Evolutionary conservation across 2,888 invertebrate species (phyloP), one percentile per base, ranked within the genome.

Genomic region (Brassicogethes aeneus): DNA sequence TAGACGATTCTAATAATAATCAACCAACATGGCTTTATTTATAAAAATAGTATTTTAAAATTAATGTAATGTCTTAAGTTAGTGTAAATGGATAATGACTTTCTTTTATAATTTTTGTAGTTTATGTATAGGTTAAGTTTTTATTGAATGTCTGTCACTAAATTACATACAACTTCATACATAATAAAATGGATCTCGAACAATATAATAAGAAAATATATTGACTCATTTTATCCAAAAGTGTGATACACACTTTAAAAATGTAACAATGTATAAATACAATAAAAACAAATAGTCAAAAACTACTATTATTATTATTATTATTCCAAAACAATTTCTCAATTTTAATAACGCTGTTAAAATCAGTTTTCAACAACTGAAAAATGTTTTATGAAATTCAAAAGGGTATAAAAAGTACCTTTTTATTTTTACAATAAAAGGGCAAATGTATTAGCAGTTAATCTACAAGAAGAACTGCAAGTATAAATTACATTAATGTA

Each of bases 1-100:
- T 54, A 57, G 56, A 47, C 54, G 55, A 42, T 57, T 53, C 54
- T 55, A 57, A n/a, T n/a, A n/a, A n/a, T n/a, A n/a, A n/a, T n/a
- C n/a, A 56, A 53, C 42, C 46, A 41, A 41, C 32, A 43, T 32
- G 40, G 34, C 43, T 37, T 43, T 46, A 43, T 37, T 34, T 33
- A 41, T 40, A 46, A n/a, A n/a, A 23, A 23, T 23, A 23, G 23
- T 23, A 23, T 23, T 23, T 23, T 23, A 23, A n/a, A n/a, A 23
- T 23, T 23, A 10, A 23, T 23, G 23, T 23, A 23, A 23, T 23
- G 23, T 23, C 23, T 23, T 23, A 23, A 23, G 23, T 23, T 23
- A 23, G 23, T 23, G 23, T 23, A 23, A 23, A 23, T 23, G 23
- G 10, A 23, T 23, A 10, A n/a, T n/a, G 23, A 23, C 23, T 10